Evolutionary conservation across 2,888 invertebrate species (phyloP).

Genomic region (Griposia aprilina): DNA sequence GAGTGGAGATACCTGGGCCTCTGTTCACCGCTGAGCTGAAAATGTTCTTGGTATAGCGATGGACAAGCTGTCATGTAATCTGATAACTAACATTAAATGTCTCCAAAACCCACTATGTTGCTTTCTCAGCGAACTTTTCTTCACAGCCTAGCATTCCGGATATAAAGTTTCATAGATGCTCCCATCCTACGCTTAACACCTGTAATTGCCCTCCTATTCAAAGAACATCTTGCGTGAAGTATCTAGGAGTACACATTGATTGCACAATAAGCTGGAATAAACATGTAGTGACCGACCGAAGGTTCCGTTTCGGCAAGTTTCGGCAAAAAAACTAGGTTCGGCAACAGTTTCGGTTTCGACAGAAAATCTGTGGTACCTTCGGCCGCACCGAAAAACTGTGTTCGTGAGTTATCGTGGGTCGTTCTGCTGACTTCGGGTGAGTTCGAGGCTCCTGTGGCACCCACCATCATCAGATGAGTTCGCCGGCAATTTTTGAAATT

Average conservation of each 20-base stretch:
- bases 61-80: neutral
- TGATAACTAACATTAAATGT: neutral
- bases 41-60: neutral
- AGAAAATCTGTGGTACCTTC: too few species aligned
- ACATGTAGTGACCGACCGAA: neutral
- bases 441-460: too few species aligned
- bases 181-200: neutral
- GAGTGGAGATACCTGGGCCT: neutral
- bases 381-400: too few species aligned
- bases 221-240: neutral
- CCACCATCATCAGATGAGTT: too few species aligned
- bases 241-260: neutral
- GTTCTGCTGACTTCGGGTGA: too few species aligned
- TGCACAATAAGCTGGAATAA: neutral
- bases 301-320: too few species aligned
- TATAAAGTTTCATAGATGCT: neutral
- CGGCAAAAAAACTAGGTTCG: too few species aligned
- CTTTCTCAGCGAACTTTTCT: neutral
- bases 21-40: neutral
- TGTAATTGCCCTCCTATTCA: neutral
- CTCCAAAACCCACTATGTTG: neutral
- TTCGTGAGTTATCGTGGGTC: too few species aligned
- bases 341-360: too few species aligned
- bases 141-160: neutral
- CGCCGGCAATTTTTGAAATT: too few species aligned